A percentile compares a stretch with the other conserved stretches of the same genome.
phyloP scores from a whole-genome alignment of 2,113 vertebrate species.

The Rostratula benghalensis region DNA sequence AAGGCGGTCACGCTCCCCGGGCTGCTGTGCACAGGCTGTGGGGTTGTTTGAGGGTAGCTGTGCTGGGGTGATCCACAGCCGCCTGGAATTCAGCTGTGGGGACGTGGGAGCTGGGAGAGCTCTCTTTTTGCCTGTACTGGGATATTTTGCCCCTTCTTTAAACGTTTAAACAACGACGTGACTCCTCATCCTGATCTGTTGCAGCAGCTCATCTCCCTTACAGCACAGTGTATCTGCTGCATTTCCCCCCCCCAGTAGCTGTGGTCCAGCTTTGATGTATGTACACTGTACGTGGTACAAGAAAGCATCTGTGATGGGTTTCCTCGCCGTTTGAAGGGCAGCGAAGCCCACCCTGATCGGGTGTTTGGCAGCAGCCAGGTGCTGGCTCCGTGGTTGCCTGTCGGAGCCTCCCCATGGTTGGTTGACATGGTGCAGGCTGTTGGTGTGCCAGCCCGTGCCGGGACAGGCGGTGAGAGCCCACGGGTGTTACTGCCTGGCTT shows the following conservation, averaged over 20 bases:
- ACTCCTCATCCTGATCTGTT: neutral
- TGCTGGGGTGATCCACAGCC: neutral
- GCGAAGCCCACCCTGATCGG: neutral
- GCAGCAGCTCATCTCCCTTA: neutral
- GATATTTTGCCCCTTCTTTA: neutral
- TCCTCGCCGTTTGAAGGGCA: fast-evolving
- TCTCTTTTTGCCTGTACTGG: neutral
- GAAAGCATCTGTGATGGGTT: neutral
- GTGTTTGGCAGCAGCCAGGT: neutral
- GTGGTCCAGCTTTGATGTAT: neutral
- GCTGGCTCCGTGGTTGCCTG: neutral
- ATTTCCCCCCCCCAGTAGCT: neutral
- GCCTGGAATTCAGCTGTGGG: neutral
- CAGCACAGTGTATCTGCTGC: neutral
- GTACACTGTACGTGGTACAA: neutral
- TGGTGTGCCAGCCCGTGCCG: neutral
- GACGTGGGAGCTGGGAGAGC: neutral
- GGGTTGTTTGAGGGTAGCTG: neutral
- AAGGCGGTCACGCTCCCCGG: neutral
- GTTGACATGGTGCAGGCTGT: neutral
- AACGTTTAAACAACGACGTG: neutral
- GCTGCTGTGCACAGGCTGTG: neutral
- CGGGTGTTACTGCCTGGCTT: neutral
- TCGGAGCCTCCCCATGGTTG: neutral
- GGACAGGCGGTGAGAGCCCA: neutral